phyloP scores from a whole-genome alignment of 2,113 vertebrate genomes.

The Macrotus californicus region DNA sequence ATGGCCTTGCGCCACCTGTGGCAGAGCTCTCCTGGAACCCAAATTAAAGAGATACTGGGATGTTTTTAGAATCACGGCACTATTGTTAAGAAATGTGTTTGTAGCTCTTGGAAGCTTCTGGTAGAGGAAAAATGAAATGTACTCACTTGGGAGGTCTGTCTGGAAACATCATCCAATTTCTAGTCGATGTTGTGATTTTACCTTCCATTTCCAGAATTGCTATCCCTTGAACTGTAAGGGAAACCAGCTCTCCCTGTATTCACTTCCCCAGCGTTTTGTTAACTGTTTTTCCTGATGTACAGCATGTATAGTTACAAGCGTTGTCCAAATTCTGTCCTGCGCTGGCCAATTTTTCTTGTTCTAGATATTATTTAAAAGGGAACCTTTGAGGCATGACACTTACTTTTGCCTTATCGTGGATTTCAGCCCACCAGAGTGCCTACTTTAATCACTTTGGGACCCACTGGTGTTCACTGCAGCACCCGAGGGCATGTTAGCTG shows the following conservation, averaged over 20 bases:
- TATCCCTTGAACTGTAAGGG: not conserved
- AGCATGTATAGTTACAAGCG: fast-evolving
- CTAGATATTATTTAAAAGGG: not conserved
- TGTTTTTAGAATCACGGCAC: not conserved
- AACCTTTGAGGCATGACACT: not conserved
- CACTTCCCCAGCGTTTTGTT: fast-evolving
- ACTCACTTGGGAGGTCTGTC: conserved; percentile 27
- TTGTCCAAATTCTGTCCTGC: not conserved
- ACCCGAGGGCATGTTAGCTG: not conserved
- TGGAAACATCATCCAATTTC: not conserved
- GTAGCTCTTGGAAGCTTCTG: conserved; percentile 32
- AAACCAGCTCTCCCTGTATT: not conserved
- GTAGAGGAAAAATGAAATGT: not conserved
- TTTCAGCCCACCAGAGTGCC: fast-evolving
- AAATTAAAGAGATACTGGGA: not conserved
- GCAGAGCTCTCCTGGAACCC: not conserved
- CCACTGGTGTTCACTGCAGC: fast-evolving
- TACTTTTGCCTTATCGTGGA: not conserved
- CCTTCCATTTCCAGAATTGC: not conserved
- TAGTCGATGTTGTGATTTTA: not conserved
- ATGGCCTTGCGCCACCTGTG: fast-evolving
- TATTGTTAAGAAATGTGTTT: not conserved
- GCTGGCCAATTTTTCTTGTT: not conserved
- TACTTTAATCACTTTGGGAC: fast-evolving
- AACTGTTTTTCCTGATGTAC: not conserved